Base-by-base conservation (phyloP, 2,888 invertebrate species). In the Nomada lathburiana region DNA sequence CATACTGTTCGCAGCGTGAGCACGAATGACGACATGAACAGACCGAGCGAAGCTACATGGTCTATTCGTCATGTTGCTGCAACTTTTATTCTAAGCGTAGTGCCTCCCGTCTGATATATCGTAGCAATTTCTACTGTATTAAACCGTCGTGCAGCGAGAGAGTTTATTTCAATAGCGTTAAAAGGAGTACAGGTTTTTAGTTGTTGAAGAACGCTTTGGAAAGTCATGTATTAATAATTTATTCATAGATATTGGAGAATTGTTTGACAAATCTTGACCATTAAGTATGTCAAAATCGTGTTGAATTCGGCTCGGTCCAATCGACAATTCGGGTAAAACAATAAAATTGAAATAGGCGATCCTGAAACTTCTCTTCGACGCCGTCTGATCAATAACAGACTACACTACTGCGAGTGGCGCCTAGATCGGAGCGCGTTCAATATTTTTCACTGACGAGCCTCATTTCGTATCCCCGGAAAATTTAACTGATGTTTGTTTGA, bases 331-430 rank as follows among this genome's bases (percentile, higher is more conserved):
- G 23, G 1, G 23, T 29, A 64, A 69, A 76, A 36, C 65, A 65
- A 60, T 65, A 47, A 53, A 71, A 52, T 64, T 59, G 47, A 65
- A 65, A 60, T 63, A 53, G 59, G 7, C 23, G 29, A 53, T 53
- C 60, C 26, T 26, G 53, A 23, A 50, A 69, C 64, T 65, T 50
- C 64, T 13, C 29, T 52, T 29, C 20, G 26, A 18, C 52, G n/a
- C n/a, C 10, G 63, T 50, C 29, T 71, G 71, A 80, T 72, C 80
- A 68, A 80, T 80, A 76, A 76, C 55, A 18, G 29, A 16, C 42
- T 67, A 50, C 13, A 18, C 77, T 68, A 80, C 77, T 63, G 47
- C 36, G 36, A 67, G 26, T 23, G 50, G 20, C 26, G 42, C n/a
- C 50, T 55, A 23, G 42, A 62, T 52, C 23, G 42, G 16, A 11